These are phyloP conservation scores for Himalopsyche anomala DNA, from an alignment of 2,888 invertebrate species.

Conservation along the genomic window DNA sequence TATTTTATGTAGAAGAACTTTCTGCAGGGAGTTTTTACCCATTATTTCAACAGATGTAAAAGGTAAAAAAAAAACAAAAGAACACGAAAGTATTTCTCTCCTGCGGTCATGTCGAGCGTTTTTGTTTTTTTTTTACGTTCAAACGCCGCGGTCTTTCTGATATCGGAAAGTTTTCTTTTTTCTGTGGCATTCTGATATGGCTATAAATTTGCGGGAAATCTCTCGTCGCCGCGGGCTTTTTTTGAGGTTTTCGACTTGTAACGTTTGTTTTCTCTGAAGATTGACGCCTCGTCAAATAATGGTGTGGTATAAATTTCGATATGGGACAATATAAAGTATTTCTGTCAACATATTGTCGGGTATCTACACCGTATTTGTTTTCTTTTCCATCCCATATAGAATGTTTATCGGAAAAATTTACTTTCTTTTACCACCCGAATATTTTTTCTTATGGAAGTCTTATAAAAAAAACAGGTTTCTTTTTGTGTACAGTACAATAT, in stretches of 20 bases:
- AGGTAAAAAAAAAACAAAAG: not conserved
- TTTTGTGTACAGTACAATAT: too few relatives aligned
- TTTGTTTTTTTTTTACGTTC: slow-evolving; percentile 3
- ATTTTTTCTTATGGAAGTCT: too few relatives aligned
- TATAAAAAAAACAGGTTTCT: too few relatives aligned
- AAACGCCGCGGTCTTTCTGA: slow-evolving; percentile 14
- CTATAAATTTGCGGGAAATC: slow-evolving; percentile 39
- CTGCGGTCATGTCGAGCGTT: slow-evolving; percentile 2
- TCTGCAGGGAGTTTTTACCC: not conserved
- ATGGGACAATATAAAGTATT: not conserved
- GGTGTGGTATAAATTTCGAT: slow-evolving; percentile 16
- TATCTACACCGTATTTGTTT: slow-evolving; percentile 20
- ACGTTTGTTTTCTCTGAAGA: slow-evolving; percentile 12
- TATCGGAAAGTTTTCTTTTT: slow-evolving; percentile 37
- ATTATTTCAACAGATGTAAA: slow-evolving; percentile 13
- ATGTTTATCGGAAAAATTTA: not conserved
- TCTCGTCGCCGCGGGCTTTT: slow-evolving; percentile 19
- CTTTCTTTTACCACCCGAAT: not conserved
- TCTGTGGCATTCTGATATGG: slow-evolving; percentile 39
- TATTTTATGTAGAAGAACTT: not conserved
- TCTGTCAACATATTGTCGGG: slow-evolving; percentile 16
- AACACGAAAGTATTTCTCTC: slow-evolving; percentile 5
- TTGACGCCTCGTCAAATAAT: slow-evolving; percentile 42
- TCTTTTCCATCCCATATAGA: not conserved
- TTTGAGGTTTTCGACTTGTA: not conserved